Percentiles rank a stretch among this genome's conserved stretches.
phyloP scores from a whole-genome alignment of 2,113 vertebrate genomes.

The Gymnogyps californianus region DNA sequence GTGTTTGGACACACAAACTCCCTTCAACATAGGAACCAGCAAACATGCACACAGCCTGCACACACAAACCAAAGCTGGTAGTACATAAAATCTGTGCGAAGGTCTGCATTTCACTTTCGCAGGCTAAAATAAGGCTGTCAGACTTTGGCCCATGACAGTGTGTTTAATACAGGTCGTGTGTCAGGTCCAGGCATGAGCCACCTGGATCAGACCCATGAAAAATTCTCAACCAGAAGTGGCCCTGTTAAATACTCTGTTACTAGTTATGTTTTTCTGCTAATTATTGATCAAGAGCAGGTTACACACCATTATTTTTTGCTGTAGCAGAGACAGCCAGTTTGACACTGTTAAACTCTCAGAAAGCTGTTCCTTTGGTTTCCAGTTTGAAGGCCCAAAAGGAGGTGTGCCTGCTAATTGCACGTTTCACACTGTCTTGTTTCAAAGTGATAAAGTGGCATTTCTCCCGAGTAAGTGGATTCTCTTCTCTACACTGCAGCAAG shows the following conservation, averaged over 20 bases:
- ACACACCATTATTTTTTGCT: background rate
- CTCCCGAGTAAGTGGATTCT: background rate
- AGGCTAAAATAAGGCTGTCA: background rate
- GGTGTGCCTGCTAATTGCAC: background rate
- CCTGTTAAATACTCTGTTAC: background rate
- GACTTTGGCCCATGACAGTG: background rate
- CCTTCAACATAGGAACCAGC: background rate
- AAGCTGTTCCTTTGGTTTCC: background rate
- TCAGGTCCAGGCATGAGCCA: background rate
- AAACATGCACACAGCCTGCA: background rate
- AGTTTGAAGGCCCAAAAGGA: background rate
- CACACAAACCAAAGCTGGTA: background rate
- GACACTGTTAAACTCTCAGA: background rate
- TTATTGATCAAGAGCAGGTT: background rate
- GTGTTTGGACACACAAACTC: background rate
- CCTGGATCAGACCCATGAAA: background rate
- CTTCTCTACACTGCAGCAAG: background rate
- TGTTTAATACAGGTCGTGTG: background rate
- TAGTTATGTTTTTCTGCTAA: background rate
- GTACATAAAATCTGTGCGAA: background rate
- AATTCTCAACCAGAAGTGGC: background rate
- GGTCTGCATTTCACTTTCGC: background rate
- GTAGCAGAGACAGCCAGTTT: background rate
- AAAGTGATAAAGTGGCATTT: background rate
- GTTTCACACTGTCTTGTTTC: background rate